These are phyloP conservation scores for Aurelia coerulea DNA, from an alignment of 30 jellyfish, hydroid and myxozoan species.

Conservation along the genomic window DNA sequence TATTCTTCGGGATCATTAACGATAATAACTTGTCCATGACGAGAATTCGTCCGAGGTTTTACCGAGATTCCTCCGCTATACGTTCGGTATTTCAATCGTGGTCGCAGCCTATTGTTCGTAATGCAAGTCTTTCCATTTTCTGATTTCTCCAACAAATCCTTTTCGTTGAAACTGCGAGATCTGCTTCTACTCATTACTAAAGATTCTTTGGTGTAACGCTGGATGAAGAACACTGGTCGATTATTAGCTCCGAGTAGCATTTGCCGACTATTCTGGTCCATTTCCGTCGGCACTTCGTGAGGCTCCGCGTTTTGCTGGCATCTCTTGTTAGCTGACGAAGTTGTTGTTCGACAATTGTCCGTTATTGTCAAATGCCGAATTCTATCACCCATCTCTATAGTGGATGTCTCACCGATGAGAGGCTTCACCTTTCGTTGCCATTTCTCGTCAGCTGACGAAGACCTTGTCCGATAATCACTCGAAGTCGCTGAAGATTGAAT, in stretches of 20 bases:
- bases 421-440: no score
- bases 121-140: background rate
- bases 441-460: no score
- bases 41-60: background rate
- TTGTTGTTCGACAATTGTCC: no score
- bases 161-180: constrained; percentile 34
- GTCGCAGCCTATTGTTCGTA: background rate
- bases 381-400: no score
- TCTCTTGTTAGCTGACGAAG: no score
- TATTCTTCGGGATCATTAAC: background rate
- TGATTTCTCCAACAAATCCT: background rate
- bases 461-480: no score
- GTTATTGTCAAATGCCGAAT: no score
- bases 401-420: no score
- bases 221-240: background rate
- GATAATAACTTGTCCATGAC: background rate
- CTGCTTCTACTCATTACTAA: background rate
- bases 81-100: constrained; percentile 1
- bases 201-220: background rate
- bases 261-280: no score
- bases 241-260: background rate
- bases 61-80: constrained; percentile 6
- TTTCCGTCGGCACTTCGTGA: no score
- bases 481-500: no score
- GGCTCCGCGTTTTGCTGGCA: no score